Base-by-base conservation (phyloP, 2,113 vertebrate species). In the Dipodomys ordii region DNA sequence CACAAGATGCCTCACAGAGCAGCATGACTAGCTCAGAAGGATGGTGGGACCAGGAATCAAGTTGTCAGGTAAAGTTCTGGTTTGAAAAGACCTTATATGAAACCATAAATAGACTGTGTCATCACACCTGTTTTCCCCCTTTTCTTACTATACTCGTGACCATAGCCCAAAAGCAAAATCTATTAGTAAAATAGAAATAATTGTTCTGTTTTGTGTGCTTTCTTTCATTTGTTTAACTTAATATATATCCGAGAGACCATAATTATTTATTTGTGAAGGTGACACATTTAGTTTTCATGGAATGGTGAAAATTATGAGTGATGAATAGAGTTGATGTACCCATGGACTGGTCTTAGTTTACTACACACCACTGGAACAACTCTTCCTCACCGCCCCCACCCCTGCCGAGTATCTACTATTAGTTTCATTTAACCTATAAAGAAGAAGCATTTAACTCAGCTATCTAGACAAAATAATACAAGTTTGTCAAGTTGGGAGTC, bases 41-140 rank as follows among this genome's bases (percentile, higher is more conserved):
- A 84, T 99, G 99, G 98, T 99, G 99, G 99, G 99, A 99, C 69
- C 98, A 95, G 77, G 99, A 99, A 83, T 67, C 96, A 80, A 95
- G 64, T 77, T 95, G 94, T 76, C 98, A 98, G 98, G 98, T 98
- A 97, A 87, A 77, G 3, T 88, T 92, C 78, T 74, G 46, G 32
- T 84, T 92, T 89, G 90, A 23, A 91, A 91, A 85, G 28, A 46
- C 6, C 6, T 87, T 77, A 44, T 80, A 12, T 95, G 85, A 93
- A 91, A 84, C 25, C 32, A 73, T 64, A 44, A 30, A n/a, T 76
- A 32, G 8, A 69, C 19, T 79, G 27, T 84, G n/a, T 57, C 60
- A 91, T 87, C 49, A 73, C n/a, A 87, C 2, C 71, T 71, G 67
- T 73, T 80, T 32, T 91, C 27, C 30, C 22, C 92, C 10, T n/a